A percentile compares a stretch with the other conserved stretches of the same genome.
Conservation (phyloP, 2,113 vertebrate genomes). For the Ptyas mucosa region DNA sequence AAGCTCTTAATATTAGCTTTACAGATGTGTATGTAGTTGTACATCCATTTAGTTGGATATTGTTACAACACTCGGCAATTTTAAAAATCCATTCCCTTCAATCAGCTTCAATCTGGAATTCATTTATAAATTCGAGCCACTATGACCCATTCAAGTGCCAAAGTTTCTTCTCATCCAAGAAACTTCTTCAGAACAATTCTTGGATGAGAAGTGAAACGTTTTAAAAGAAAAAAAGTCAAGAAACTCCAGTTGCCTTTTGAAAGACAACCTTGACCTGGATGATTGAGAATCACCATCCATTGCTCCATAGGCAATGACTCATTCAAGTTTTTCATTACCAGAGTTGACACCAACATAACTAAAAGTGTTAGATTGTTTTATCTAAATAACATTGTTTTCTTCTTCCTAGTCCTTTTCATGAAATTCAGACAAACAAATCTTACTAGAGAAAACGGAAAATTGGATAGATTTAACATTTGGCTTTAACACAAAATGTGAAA, state of each 20-base stretch:
- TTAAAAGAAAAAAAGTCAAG: neutral
- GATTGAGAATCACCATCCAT: neutral
- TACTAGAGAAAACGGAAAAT: neutral
- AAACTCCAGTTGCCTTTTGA: neutral
- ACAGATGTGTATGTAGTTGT: neutral
- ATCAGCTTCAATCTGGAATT: neutral
- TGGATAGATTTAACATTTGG: neutral
- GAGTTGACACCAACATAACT: neutral
- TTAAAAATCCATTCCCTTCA: neutral
- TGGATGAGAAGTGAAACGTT: neutral
- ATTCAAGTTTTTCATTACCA: neutral
- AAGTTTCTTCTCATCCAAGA: neutral
- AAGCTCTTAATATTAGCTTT: neutral
- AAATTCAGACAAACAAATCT: neutral
- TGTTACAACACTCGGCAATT: neutral
- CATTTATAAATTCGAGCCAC: neutral
- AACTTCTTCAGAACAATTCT: neutral
- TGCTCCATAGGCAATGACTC: neutral
- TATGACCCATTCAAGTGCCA: neutral
- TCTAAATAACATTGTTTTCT: neutral
- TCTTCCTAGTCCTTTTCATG: neutral
- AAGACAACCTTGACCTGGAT: neutral
- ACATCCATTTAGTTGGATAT: neutral
- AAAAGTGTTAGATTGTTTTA: neutral
- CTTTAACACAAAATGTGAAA: neutral